Conservation (phyloP, 64 coral and sea anemone genomes). For the Acropora tenuis region DNA sequence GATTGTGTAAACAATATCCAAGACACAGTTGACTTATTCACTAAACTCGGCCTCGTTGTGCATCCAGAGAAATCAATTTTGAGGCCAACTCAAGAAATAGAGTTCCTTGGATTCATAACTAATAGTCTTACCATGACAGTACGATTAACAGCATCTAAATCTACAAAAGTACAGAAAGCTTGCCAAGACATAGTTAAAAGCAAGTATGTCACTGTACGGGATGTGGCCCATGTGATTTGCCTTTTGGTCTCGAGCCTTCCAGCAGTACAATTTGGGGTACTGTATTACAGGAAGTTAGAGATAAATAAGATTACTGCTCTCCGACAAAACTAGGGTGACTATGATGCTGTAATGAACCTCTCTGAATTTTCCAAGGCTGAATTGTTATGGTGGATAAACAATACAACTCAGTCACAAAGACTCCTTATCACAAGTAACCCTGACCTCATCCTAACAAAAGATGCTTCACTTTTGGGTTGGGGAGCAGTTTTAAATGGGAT, state of each 20-base stretch:
- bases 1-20: slow-evolving; percentile 25
- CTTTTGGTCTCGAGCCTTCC: neutral
- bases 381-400: neutral
- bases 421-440: slow-evolving; percentile 4
- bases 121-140: neutral
- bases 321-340: neutral
- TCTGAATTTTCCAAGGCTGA: neutral
- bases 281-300: neutral
- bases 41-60: slow-evolving; percentile 16
- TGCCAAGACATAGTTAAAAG: neutral
- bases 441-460: neutral
- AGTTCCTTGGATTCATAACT: slow-evolving; percentile 1
- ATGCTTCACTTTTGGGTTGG: slow-evolving; percentile 41
- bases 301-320: neutral
- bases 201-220: neutral
- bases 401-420: neutral
- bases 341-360: neutral
- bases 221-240: neutral
- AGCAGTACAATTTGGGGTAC: neutral
- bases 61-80: slow-evolving; percentile 9
- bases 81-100: slow-evolving; percentile 11
- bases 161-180: neutral
- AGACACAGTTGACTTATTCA: neutral
- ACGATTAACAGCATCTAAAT: neutral
- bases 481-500: slow-evolving; percentile 14